phyloP scores from a whole-genome alignment of 2,888 invertebrate species.

The Campoplex nolae region DNA sequence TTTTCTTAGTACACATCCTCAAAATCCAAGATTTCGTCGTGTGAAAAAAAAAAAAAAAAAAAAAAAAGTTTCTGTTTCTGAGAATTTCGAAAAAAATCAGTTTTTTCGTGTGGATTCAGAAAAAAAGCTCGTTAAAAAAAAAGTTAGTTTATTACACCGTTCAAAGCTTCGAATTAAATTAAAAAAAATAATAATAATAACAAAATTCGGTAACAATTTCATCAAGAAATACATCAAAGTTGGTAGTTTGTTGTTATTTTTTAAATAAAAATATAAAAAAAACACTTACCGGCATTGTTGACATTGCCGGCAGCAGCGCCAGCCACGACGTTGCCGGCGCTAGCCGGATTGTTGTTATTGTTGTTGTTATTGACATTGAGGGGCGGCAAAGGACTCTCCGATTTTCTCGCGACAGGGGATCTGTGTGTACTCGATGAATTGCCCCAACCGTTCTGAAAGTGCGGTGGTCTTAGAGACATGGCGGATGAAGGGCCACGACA shows the following conservation, averaged over 20 bases:
- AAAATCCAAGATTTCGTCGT: not conserved
- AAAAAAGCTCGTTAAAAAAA: too few relatives aligned
- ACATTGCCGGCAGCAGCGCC: constrained; percentile 72
- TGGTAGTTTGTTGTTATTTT: not conserved
- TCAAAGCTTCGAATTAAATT: too few relatives aligned
- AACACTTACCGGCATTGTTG: constrained; percentile 76
- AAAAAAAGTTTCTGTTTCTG: too few relatives aligned
- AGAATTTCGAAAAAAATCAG: too few relatives aligned
- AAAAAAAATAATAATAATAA: too few relatives aligned
- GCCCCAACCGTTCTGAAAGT: constrained; percentile 87
- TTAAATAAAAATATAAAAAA: not conserved
- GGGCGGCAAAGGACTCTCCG: constrained; percentile 40
- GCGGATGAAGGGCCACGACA: constrained; percentile 85
- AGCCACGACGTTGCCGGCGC: constrained; percentile 56
- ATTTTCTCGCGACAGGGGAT: constrained; percentile 48
- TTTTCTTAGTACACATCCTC: not conserved
- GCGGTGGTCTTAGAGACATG: constrained; percentile 83
- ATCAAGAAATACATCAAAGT: too few relatives aligned
- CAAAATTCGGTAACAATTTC: too few relatives aligned
- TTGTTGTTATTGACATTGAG: constrained; percentile 82
- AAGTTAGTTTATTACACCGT: too few relatives aligned
- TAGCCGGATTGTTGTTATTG: constrained; percentile 80
- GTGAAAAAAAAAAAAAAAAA: too few relatives aligned
- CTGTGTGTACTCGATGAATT: constrained; percentile 49
- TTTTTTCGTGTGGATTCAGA: too few relatives aligned